Evolutionary conservation across 2,888 invertebrate genomes (phyloP), one percentile per base, ranked within the genome.

Genomic region (Parelbella ahira): DNA sequence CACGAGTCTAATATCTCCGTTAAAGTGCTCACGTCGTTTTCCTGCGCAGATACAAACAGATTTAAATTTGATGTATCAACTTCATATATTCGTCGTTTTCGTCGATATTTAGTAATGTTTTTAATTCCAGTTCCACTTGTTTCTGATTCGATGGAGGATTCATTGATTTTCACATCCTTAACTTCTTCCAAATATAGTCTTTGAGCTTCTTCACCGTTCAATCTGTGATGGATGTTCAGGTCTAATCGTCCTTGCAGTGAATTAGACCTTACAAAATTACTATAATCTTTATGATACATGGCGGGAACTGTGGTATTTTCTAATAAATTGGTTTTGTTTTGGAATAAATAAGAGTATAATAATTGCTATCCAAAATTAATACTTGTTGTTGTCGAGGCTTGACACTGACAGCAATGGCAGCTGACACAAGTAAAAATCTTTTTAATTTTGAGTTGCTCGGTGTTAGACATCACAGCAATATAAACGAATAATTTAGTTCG

Each of bases 161-260:
- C 18, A 8, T 50, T 38, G 29, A 54, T 37, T 23, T 50, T 54
- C 2, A 55, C 51, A 34, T 65, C 56, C 47, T 60, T 63, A 3
- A 86, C 48, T 68, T 78, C 84, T 47, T 83, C 75, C 25, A 84
- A 53, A 52, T 87, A 87, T 24, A 81, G 47, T 51, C 51, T 68
- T 45, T 49, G 66, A 1, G 75, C 84, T 63, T 83, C 72, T 18
- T 68, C 68, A 7, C 84, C 86, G 55, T 51, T 68, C 18, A 84
- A 32, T 5, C 9, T 9, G 23, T 18, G 12, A 11, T 9, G 29
- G 42, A 23, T 47, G 42, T 0, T 10, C 27, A 25, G 32, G 12
- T 38, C 18, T 42, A 13, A 41, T 41, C 33, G 10, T 7, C 4
- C n/a, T 3, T 27, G 13, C 1, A 5, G 1, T 20, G 54, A 18